Conservation (phyloP, 2,113 vertebrate genomes). For the Ia io region DNA sequence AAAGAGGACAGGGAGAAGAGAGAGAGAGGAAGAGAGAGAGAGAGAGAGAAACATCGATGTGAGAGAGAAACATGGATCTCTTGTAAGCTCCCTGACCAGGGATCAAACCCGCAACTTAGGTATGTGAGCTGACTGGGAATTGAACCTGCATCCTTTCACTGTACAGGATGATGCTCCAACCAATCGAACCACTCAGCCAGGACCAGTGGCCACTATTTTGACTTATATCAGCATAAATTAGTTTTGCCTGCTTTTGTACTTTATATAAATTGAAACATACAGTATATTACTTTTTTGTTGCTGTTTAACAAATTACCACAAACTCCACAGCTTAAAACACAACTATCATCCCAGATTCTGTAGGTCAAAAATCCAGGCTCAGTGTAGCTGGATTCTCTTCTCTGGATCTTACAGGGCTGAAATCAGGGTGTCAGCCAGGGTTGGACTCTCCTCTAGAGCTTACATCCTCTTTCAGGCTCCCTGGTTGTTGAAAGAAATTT, state of each 20-base stretch:
- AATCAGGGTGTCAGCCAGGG: background rate
- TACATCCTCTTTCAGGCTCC: background rate
- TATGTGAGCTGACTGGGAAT: background rate
- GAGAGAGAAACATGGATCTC: background rate
- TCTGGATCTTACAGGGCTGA: background rate
- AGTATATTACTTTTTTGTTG: constrained; percentile 20
- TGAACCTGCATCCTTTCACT: background rate
- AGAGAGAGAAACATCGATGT: background rate
- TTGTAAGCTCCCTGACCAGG: background rate
- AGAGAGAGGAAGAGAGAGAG: background rate
- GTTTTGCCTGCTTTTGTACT: constrained; percentile 35
- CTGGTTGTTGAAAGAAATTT: background rate
- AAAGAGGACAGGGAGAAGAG: background rate
- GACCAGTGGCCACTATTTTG: background rate
- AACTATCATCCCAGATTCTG: constrained; percentile 10
- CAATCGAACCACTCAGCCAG: background rate
- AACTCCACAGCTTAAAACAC: constrained; percentile 23
- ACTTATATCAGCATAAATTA: constrained; percentile 5
- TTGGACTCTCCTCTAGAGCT: background rate
- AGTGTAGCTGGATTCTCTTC: background rate
- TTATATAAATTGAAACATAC: constrained; percentile 28
- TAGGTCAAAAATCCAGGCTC: constrained; percentile 25
- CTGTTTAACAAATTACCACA: constrained; percentile 33
- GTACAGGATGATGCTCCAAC: background rate
- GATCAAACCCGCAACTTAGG: too few relatives aligned